Evolutionary conservation across 1,140 invertebrate species (phyloP).

Genomic region (Habropoda laboriosa): DNA sequence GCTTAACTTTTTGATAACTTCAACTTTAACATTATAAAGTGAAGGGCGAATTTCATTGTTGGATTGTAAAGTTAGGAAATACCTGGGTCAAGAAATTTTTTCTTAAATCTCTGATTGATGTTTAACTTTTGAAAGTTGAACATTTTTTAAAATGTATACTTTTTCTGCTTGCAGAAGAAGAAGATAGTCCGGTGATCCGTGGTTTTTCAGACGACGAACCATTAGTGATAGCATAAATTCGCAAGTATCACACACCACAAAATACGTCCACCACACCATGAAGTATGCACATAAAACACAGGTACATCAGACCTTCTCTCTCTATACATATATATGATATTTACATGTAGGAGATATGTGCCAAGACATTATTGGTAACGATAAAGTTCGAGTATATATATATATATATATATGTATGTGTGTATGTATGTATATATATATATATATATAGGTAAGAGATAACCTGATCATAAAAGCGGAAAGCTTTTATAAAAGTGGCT

Average conservation of each 20-base stretch:
- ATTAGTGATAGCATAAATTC: slow-evolving; percentile 90
- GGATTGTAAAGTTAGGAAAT: too few relatives aligned
- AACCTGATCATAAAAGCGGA: slow-evolving; percentile 51
- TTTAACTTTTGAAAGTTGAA: not conserved
- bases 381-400: slow-evolving; percentile 59
- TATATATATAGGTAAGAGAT: slow-evolving; percentile 45
- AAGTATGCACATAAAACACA: slow-evolving; percentile 2
- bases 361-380: slow-evolving; percentile 65
- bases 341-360: slow-evolving; percentile 55
- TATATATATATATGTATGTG: too few relatives aligned
- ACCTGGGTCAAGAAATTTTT: too few relatives aligned
- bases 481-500: slow-evolving; percentile 58
- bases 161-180: slow-evolving; percentile 86
- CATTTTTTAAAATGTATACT: not conserved
- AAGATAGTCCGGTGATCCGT: slow-evolving; percentile 92
- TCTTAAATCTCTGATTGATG: too few relatives aligned
- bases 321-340: slow-evolving; percentile 41
- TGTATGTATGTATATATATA: too few relatives aligned
- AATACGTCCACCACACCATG: not conserved
- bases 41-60: too few relatives aligned
- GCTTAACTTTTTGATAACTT: too few relatives aligned
- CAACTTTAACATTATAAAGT: too few relatives aligned
- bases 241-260: not conserved
- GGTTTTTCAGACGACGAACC: slow-evolving; percentile 97
- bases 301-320: not conserved